Evolutionary conservation across 2,797 vertebrate species (phyloP).

Genomic region (Schizopygopsis pylzovi): DNA sequence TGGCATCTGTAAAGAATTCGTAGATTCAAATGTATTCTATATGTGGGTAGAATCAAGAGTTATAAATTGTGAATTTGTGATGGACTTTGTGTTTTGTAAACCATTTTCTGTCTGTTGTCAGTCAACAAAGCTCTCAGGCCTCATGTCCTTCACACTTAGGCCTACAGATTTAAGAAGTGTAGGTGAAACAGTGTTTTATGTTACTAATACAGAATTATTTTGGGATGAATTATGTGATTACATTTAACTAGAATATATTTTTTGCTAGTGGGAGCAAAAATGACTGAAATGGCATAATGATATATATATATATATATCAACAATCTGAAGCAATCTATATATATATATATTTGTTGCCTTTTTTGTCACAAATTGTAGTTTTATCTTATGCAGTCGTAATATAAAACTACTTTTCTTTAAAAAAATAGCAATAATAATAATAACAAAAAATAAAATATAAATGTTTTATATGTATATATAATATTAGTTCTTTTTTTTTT

Average conservation of each 20-base stretch:
- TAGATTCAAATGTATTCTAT: background rate
- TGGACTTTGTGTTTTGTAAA: slow-evolving; percentile 74
- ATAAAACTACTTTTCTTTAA: background rate
- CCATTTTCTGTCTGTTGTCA: slow-evolving; percentile 70
- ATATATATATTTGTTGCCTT: too few relatives aligned
- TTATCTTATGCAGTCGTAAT: background rate
- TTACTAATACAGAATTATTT: background rate
- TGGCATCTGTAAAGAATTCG: background rate
- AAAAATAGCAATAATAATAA: background rate
- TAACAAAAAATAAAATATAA: too few relatives aligned
- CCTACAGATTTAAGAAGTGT: background rate
- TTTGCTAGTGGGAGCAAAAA: background rate
- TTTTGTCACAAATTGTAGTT: background rate
- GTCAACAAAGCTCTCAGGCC: slow-evolving; percentile 40
- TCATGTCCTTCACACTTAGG: slow-evolving; percentile 30
- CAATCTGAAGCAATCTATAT: too few relatives aligned
- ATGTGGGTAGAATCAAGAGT: background rate
- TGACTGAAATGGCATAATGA: background rate
- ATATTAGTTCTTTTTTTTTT: too few relatives aligned
- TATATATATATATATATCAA: too few relatives aligned
- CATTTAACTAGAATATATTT: background rate
- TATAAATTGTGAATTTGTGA: slow-evolving; percentile 33
- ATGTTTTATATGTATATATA: too few relatives aligned
- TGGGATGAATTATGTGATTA: background rate
- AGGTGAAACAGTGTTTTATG: background rate